These are phyloP conservation scores for Drosophila mimetica DNA, from an alignment of 2,888 invertebrate species.

Conservation along the genomic window DNA sequence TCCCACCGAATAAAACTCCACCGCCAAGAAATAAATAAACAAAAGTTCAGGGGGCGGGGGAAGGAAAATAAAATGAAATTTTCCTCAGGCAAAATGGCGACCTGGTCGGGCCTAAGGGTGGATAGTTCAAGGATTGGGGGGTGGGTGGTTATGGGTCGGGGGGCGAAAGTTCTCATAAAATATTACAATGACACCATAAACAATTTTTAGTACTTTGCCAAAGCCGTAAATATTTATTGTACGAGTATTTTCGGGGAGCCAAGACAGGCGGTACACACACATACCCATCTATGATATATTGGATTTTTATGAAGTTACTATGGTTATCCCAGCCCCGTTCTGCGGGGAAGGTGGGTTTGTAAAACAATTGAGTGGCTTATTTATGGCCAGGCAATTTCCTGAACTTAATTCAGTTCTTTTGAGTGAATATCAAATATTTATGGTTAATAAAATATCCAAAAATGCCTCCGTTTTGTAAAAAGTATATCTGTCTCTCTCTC, in stretches of 20 bases:
- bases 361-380: conserved; percentile 58
- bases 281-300: conserved; percentile 55
- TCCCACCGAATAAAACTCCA: conserved; percentile 30
- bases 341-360: conserved; percentile 15
- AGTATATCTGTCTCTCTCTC: conserved; percentile 24
- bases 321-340: conserved; percentile 57
- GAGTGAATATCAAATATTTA: conserved; percentile 61
- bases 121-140: conserved; percentile 16
- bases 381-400: conserved; percentile 54
- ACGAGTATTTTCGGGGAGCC: conserved; percentile 38
- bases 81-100: conserved; percentile 39
- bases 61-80: conserved; percentile 33
- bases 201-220: conserved; percentile 73
- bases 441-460: conserved; percentile 67
- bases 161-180: conserved; percentile 68
- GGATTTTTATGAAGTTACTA: conserved; percentile 76
- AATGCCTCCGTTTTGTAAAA: conserved; percentile 58
- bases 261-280: conserved; percentile 20
- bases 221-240: conserved; percentile 76
- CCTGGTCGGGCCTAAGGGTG: conserved; percentile 14
- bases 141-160: too few relatives aligned
- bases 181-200: conserved; percentile 81
- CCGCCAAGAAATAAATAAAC: conserved; percentile 34
- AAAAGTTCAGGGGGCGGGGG: not conserved
- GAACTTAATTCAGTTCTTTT: conserved; percentile 7